Percentiles rank a stretch among this genome's conserved stretches.
Evolutionary conservation across 2,113 vertebrate species (phyloP).

Genomic region (Chascanopsetta lugubris): DNA sequence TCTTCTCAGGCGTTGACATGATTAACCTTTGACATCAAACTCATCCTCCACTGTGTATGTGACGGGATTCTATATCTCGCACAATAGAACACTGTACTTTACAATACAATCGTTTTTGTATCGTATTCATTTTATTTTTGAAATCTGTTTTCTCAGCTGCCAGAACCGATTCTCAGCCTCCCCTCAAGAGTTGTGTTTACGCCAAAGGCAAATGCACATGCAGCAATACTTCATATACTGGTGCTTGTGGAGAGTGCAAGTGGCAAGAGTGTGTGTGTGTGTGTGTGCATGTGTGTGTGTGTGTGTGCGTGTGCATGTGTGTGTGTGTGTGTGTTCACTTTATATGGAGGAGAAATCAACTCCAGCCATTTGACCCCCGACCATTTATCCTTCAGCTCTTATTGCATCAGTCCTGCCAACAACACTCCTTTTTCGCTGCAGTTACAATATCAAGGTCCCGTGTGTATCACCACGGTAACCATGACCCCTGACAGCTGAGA

Average conservation of each 20-base stretch:
- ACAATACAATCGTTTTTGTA: not conserved
- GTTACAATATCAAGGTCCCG: conserved; percentile 28
- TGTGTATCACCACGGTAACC: not conserved
- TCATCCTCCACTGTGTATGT: no score
- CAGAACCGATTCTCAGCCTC: not conserved
- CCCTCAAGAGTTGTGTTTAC: conserved; percentile 9
- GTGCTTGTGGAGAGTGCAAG: not conserved
- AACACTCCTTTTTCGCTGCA: conserved; percentile 21
- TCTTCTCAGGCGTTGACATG: conserved; percentile 18
- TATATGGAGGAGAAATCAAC: conserved; percentile 21
- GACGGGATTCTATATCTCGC: not conserved
- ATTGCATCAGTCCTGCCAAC: conserved; percentile 41
- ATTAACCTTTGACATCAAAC: conserved; percentile 52
- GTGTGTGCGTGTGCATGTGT: conserved; percentile 2
- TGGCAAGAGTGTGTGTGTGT: not conserved
- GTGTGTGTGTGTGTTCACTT: conserved; percentile 1
- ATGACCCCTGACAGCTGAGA: conserved; percentile 17
- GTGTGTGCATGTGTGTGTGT: conserved; percentile 1
- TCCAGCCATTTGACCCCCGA: conserved; percentile 31
- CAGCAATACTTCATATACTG: not conserved
- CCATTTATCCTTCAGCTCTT: conserved; percentile 46
- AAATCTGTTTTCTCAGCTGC: not conserved
- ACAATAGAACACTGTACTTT: not conserved
- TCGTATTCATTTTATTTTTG: not conserved
- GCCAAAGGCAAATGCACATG: not conserved